These are phyloP conservation scores for Pseudobourletiella spinata DNA, from an alignment of 1,140 invertebrate species.

Conservation along the genomic window DNA sequence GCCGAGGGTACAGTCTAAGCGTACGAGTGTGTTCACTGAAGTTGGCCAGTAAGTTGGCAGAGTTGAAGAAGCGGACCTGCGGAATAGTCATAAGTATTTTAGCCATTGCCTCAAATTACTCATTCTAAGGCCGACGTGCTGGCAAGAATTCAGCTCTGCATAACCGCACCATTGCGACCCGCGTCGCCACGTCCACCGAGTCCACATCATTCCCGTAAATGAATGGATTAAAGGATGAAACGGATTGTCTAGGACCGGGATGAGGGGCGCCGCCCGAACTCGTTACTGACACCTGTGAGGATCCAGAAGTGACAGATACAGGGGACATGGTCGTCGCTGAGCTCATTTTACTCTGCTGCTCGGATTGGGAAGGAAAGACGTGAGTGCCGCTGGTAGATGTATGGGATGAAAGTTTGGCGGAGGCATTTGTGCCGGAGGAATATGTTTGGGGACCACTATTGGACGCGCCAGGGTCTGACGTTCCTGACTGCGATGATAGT, in stretches of 20 bases:
- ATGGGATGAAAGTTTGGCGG: not conserved
- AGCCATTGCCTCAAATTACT: no score
- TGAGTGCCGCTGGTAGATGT: not conserved
- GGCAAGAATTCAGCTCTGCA: no score
- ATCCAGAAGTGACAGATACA: not conserved
- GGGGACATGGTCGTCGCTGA: not conserved
- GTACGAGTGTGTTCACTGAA: conserved; percentile 97
- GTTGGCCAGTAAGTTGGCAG: conserved; percentile 90
- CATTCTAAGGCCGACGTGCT: no score
- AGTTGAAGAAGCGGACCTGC: conserved; percentile 93
- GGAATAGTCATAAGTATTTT: not conserved
- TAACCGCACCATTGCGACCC: conserved; percentile 84
- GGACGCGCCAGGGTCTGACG: not conserved
- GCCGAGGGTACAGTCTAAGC: conserved; percentile 87
- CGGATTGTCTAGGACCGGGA: not conserved
- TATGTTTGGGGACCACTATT: not conserved
- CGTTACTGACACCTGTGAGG: not conserved
- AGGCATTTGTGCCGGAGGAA: not conserved
- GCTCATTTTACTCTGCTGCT: not conserved
- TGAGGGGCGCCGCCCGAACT: not conserved
- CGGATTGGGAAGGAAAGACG: not conserved
- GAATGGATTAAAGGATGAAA: conserved; percentile 62
- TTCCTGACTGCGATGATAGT: conserved; percentile 8
- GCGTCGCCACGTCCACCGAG: conserved; percentile 94
- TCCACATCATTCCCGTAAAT: conserved; percentile 95